Evolutionary conservation across 2,888 invertebrate genomes (phyloP).

Genomic region (Crocallis elinguaria): DNA sequence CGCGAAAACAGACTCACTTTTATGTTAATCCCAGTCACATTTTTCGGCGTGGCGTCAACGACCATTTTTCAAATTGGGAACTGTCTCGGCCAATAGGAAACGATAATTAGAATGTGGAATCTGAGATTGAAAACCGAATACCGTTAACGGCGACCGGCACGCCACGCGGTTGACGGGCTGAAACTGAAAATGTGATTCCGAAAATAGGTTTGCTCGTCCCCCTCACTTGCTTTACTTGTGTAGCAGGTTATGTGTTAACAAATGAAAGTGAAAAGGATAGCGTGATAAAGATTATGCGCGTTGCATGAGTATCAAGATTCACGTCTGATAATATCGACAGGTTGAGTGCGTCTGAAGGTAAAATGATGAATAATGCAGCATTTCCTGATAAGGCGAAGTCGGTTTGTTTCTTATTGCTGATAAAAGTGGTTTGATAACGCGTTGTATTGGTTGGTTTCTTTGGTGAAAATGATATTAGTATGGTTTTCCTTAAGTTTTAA

Average conservation of each 20-base stretch:
- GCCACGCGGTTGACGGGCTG: slow-evolving; percentile 67
- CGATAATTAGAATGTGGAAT: slow-evolving; percentile 24
- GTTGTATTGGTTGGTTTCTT: not conserved
- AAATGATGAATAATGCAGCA: slow-evolving; percentile 28
- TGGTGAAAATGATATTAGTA: not conserved
- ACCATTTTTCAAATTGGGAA: slow-evolving; percentile 56
- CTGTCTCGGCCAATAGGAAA: not conserved
- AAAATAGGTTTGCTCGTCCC: slow-evolving; percentile 75
- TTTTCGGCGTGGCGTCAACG: slow-evolving; percentile 57
- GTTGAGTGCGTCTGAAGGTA: slow-evolving; percentile 9
- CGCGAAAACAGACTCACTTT: slow-evolving; percentile 66
- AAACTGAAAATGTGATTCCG: slow-evolving; percentile 77
- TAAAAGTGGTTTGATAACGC: slow-evolving; percentile 20
- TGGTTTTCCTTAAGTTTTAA: not conserved
- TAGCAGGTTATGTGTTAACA: slow-evolving; percentile 11
- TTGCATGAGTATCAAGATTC: slow-evolving; percentile 29
- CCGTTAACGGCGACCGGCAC: slow-evolving; percentile 64
- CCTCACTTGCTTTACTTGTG: slow-evolving; percentile 50
- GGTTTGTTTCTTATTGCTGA: slow-evolving; percentile 27
- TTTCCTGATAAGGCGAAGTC: slow-evolving; percentile 29
- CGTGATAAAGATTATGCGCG: slow-evolving; percentile 34
- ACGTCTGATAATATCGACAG: slow-evolving; percentile 35
- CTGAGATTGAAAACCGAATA: slow-evolving; percentile 41
- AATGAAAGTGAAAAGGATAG: slow-evolving; percentile 21
- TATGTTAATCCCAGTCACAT: slow-evolving; percentile 75